Conservation (phyloP, 1,140 invertebrate genomes). For the Cotesia typhae region DNA sequence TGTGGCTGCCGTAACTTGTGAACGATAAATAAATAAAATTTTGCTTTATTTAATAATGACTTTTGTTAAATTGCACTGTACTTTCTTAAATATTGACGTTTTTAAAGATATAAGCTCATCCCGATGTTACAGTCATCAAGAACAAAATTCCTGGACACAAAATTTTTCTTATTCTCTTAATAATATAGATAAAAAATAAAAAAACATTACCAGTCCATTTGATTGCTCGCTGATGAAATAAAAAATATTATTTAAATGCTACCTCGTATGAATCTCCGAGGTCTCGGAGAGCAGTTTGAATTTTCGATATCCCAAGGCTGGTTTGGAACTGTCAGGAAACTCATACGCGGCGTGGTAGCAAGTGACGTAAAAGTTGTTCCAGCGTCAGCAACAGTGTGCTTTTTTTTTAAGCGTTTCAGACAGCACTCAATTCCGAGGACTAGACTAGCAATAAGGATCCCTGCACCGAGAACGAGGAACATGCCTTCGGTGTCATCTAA, state of each 20-base stretch:
- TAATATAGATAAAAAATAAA: neutral
- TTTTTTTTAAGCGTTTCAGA: constrained; percentile 26
- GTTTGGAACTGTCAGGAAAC: constrained; percentile 11
- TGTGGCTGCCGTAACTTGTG: too few species aligned
- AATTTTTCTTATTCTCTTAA: too few species aligned
- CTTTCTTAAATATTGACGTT: too few species aligned
- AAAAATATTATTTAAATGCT: constrained; percentile 18
- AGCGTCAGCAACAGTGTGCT: constrained; percentile 4
- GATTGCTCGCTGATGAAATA: neutral
- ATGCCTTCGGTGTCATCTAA: constrained; percentile 81
- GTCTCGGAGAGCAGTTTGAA: neutral
- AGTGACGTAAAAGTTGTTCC: constrained; percentile 3
- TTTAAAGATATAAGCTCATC: too few species aligned
- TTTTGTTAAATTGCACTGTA: too few species aligned
- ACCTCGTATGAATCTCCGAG: constrained; percentile 22
- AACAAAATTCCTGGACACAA: too few species aligned
- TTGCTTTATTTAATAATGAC: too few species aligned
- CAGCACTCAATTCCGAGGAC: constrained; percentile 66
- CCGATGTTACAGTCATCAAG: too few species aligned
- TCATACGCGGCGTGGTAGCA: constrained; percentile 18
- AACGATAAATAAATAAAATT: too few species aligned
- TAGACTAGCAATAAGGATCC: constrained; percentile 70
- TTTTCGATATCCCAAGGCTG: constrained; percentile 18
- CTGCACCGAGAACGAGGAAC: constrained; percentile 76
- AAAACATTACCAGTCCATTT: neutral